Evolutionary conservation across 2,113 vertebrate genomes (phyloP).

Genomic region (Dicentrarchus labrax): DNA sequence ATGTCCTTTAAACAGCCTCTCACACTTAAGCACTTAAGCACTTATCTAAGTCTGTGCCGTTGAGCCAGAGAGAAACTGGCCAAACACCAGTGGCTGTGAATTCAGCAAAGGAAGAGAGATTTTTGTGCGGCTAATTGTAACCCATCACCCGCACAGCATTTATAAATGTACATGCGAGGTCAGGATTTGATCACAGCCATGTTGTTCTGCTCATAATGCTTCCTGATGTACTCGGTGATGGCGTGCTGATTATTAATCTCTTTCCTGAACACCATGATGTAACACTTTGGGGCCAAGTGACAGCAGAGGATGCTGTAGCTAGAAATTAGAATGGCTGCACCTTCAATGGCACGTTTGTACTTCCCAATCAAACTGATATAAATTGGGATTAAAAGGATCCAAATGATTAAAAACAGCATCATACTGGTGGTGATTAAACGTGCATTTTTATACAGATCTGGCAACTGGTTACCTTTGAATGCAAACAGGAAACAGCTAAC

Average conservation of each 20-base stretch:
- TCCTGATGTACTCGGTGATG: conserved; percentile 87
- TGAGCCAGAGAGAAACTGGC: too few species aligned
- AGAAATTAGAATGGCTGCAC: conserved; percentile 87
- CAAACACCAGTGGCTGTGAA: too few species aligned
- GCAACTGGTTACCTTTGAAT: conserved; percentile 67
- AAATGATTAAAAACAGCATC: conserved; percentile 74
- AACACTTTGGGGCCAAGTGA: conserved; percentile 90
- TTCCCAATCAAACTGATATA: conserved; percentile 82
- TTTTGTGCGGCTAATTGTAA: too few species aligned
- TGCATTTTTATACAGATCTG: conserved; percentile 79
- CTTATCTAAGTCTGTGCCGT: too few species aligned
- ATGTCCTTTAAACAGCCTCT: too few species aligned
- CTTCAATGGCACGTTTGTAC: conserved; percentile 84
- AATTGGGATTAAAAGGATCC: conserved; percentile 88
- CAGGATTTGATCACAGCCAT: conserved; percentile 67
- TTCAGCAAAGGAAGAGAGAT: too few species aligned
- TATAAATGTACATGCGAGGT: too few species aligned
- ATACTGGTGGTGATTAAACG: conserved; percentile 69
- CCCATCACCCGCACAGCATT: too few species aligned
- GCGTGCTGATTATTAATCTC: conserved; percentile 88
- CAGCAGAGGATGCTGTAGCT: conserved; percentile 87
- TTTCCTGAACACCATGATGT: conserved; percentile 89
- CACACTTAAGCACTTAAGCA: too few species aligned
- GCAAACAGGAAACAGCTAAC: conserved; percentile 71
- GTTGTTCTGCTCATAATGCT: conserved; percentile 73